These are phyloP conservation scores for Habroteleia sp. DNA, from an alignment of 2,888 invertebrate genomes.

Conservation along the genomic window DNA sequence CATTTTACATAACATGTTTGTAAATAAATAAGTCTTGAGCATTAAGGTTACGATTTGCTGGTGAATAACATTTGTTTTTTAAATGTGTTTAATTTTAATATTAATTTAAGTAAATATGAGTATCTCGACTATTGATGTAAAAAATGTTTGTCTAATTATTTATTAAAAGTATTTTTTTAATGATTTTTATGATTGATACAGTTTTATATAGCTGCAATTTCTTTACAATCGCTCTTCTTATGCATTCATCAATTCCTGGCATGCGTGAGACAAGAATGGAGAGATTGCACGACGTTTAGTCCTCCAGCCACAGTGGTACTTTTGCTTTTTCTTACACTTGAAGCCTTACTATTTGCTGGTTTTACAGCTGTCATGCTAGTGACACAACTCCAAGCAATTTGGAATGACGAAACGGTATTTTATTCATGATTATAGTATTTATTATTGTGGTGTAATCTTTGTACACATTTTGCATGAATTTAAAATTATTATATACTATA, in stretches of 20 bases:
- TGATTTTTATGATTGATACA: conserved; percentile 80
- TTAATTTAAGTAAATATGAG: no score
- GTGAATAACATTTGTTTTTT: no score
- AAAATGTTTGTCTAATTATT: no score
- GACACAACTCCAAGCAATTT: conserved; percentile 97
- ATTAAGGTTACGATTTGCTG: no score
- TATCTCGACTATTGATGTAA: no score
- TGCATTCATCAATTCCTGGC: conserved; percentile 96
- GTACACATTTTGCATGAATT: no score
- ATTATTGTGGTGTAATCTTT: no score
- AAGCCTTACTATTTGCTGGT: conserved; percentile 97
- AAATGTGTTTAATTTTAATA: no score
- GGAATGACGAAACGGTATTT: conserved; percentile 97
- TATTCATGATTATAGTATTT: conserved; percentile 18
- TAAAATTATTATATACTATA: no score
- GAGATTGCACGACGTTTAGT: conserved; percentile 94
- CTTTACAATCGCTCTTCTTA: conserved; percentile 94
- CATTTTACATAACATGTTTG: no score
- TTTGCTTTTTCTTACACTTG: conserved; percentile 94
- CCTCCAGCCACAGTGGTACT: conserved; percentile 98
- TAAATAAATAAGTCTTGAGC: no score
- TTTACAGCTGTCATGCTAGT: conserved; percentile 99
- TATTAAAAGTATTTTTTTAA: no score
- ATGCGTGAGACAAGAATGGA: conserved; percentile 97
- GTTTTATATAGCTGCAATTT: conserved; percentile 99